Conservation (phyloP, 2,797 vertebrate species). For the Fringilla coelebs region DNA sequence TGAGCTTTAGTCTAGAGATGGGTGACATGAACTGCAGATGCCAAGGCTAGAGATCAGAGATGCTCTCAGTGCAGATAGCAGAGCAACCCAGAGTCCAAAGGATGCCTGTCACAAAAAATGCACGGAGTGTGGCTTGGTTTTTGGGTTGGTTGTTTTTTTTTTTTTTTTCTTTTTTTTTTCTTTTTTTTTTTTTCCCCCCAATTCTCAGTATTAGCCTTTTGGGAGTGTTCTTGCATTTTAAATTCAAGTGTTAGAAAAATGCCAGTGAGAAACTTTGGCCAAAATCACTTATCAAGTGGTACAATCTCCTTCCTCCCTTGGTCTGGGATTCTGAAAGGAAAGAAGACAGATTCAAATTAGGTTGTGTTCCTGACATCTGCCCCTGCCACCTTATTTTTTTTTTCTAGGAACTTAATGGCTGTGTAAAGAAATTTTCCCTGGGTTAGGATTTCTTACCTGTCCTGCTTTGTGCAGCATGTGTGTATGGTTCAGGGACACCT, state of each 20-base stretch:
- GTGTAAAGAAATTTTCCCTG: not conserved
- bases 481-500: not conserved
- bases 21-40: not conserved
- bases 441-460: not conserved
- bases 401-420: not conserved
- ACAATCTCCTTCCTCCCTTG: not conserved
- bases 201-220: conserved; percentile 35
- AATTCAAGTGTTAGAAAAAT: not conserved
- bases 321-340: conserved; percentile 2
- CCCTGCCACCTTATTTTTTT: not conserved
- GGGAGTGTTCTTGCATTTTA: conserved; percentile 20
- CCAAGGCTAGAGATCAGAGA: not conserved
- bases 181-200: not conserved
- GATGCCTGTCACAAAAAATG: not conserved
- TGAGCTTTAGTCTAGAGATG: not conserved
- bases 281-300: not conserved
- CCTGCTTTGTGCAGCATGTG: not conserved
- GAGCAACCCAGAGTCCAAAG: not conserved
- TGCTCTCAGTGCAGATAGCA: not conserved
- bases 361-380: not conserved
- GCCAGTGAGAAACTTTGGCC: not conserved
- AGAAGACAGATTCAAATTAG: not conserved
- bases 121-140: not conserved
- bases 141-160: not conserved
- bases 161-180: not conserved